Percentiles rank a stretch among this genome's conserved stretches.
Conservation (phyloP, 2,888 invertebrate genomes). For the Parochlus steinenii region DNA sequence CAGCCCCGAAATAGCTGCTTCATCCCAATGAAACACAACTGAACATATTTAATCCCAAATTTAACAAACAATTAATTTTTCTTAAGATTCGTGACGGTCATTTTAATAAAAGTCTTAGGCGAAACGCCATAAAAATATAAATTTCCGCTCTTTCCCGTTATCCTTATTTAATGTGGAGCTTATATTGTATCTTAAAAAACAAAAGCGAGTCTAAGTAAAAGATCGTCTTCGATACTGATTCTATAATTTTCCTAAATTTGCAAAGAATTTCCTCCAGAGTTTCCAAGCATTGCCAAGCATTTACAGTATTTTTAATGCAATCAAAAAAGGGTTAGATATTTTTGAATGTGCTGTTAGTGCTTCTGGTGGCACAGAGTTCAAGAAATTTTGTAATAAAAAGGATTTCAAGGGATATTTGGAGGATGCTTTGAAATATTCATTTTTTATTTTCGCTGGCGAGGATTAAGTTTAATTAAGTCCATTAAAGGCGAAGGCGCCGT, state of each 20-base stretch:
- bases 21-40: too few relatives aligned
- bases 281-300: constrained; percentile 5
- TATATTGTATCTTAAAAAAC: too few relatives aligned
- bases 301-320: constrained; percentile 11
- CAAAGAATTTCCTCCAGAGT: too few relatives aligned
- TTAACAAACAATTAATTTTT: constrained; percentile 13
- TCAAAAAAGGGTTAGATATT: constrained; percentile 11
- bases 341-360: too few relatives aligned
- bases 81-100: constrained; percentile 20
- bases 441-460: too few relatives aligned
- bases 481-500: constrained; percentile 11
- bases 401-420: too few relatives aligned
- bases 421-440: too few relatives aligned
- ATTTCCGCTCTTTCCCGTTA: neutral
- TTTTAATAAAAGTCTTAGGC: constrained; percentile 20
- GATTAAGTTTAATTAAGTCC: constrained; percentile 13
- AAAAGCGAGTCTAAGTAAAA: too few relatives aligned
- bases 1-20: neutral
- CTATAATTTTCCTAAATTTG: too few relatives aligned
- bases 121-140: constrained; percentile 13
- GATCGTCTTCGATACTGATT: too few relatives aligned
- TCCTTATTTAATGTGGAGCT: neutral
- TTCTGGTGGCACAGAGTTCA: too few relatives aligned
- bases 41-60: constrained; percentile 10
- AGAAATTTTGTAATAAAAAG: constrained; percentile 6